Conservation (phyloP, 1,140 invertebrate genomes). For the Ridgeia piscesae region DNA sequence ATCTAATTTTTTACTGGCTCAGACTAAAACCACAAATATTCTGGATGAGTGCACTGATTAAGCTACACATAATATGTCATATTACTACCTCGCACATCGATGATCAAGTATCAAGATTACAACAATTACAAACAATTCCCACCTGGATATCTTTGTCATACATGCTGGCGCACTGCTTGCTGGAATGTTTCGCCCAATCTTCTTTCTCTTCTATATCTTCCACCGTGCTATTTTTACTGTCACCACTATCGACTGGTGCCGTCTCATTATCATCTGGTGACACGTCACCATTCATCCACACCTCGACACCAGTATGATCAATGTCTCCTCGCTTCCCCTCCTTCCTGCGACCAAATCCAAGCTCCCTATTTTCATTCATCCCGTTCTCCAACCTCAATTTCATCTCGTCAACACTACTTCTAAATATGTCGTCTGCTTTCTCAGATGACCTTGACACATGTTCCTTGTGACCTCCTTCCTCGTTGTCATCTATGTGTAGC, state of each 20-base stretch:
- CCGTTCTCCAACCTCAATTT: too few species aligned
- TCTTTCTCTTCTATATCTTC: background rate
- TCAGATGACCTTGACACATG: background rate
- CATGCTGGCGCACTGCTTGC: background rate
- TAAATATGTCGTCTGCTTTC: background rate
- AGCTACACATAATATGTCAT: background rate
- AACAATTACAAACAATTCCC: background rate
- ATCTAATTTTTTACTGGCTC: background rate
- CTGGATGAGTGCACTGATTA: background rate
- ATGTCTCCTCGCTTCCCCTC: background rate
- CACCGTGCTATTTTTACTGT: background rate
- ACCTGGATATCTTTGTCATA: background rate
- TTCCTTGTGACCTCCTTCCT: background rate
- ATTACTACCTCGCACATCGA: background rate
- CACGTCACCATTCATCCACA: background rate
- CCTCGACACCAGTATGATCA: background rate
- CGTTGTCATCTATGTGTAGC: background rate
- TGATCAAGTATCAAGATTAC: too few species aligned
- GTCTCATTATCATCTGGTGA: background rate
- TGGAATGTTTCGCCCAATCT: background rate
- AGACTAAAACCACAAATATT: background rate
- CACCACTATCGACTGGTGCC: background rate
- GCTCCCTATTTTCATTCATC: too few species aligned
- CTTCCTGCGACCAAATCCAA: background rate
- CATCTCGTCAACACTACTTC: too few species aligned